Evolutionary conservation across 2,888 invertebrate species (phyloP).

Genomic region (Phorcus lineatus): DNA sequence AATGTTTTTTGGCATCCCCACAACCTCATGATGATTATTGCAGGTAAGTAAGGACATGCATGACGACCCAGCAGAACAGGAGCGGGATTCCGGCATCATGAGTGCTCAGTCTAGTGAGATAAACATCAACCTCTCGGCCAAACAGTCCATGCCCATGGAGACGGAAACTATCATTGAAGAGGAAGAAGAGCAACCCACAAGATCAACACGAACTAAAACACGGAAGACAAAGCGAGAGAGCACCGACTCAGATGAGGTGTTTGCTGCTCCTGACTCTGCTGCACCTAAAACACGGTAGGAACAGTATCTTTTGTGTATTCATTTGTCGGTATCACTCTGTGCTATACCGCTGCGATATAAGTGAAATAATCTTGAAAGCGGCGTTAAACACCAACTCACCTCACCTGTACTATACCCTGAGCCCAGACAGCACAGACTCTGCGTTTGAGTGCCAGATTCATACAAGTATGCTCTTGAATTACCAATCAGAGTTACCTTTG

Average conservation of each 20-base stretch:
- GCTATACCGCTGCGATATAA: too few relatives aligned
- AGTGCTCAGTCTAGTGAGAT: conserved; percentile 27
- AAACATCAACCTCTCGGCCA: not conserved
- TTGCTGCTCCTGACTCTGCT: not conserved
- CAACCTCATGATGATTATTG: too few relatives aligned
- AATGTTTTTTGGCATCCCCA: too few relatives aligned
- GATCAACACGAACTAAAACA: conserved; percentile 31
- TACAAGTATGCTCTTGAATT: too few relatives aligned
- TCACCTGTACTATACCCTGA: too few relatives aligned
- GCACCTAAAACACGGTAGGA: not conserved
- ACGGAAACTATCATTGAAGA: not conserved
- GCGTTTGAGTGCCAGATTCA: too few relatives aligned
- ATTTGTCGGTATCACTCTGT: too few relatives aligned
- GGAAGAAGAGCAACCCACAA: conserved; percentile 36
- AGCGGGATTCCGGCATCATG: conserved; percentile 24
- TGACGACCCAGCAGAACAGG: not conserved
- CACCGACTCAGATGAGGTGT: not conserved
- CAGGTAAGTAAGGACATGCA: not conserved
- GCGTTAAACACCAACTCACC: too few relatives aligned
- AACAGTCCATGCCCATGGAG: conserved; percentile 5
- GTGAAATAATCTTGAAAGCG: too few relatives aligned
- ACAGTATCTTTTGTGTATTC: too few relatives aligned
- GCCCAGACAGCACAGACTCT: too few relatives aligned
- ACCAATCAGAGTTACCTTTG: too few relatives aligned
- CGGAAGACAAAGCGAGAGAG: not conserved